Base-by-base conservation (phyloP, 2,888 invertebrate genomes). In the Eurytoma adleriae region DNA sequence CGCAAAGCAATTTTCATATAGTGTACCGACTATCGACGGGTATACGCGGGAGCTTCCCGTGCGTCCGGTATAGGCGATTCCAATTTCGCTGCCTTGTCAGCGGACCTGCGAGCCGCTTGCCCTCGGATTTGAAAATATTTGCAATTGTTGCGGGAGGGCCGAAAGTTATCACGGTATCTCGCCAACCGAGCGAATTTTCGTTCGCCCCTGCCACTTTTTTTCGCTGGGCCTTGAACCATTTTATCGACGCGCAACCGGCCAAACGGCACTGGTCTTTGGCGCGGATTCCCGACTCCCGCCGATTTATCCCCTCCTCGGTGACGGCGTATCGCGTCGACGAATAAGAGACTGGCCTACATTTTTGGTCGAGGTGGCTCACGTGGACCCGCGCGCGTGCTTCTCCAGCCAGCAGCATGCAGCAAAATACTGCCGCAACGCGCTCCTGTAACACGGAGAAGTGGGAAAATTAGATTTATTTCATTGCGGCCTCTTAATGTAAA, bases 1-100 rank as follows among this genome's bases (percentile, higher is more conserved):
- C 30, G 30, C 61, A 73, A 71, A 54, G 67, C 72, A 72, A 78
- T 78, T 72, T 78, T 72, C 67, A 67, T 72, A 68, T 57, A 70
- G 56, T 30, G 13, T n/a, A 50, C 52, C n/a, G 20, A 10, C 54
- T 59, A 57, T 74, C 57, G 72, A 66, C 66, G 20, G 20, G 52
- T 40, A 52, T n/a, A 56, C 20, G 57, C 52, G 59, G 20, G 20
- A 16, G 30, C 40, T 16, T 16, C 5, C 7, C 20, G 2, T 24
- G 57, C 54, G 62, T 56, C 40, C 54, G 27, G 59, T 68, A 78
- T 66, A 57, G 70, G 64, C 66, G 57, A 71, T 57, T 70, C 66
- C 64, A 66, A 71, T 71, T 70, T 78, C 57, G 27, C 20, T 20
- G 62, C 24, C n/a, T 24, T 48, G 56, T 64, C 56, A 48, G 56